Percentiles rank a stretch among this genome's conserved stretches.
Conservation (phyloP, 1,140 invertebrate genomes). For the Latrodectus geometricus region DNA sequence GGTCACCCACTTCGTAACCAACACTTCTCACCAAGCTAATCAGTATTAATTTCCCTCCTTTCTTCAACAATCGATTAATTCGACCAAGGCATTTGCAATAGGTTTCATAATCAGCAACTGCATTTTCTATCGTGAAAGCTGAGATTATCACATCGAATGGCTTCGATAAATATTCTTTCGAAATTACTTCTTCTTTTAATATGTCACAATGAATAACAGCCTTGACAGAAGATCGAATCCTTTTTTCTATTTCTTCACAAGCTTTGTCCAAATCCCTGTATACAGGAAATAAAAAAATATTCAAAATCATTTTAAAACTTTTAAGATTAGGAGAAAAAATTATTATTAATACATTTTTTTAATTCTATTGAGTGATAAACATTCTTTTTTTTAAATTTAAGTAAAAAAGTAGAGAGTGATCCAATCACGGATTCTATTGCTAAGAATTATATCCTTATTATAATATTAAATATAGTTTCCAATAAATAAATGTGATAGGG, state of each 20-base stretch:
- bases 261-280: constrained; percentile 15
- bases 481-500: no score
- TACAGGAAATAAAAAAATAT: no score
- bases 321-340: no score
- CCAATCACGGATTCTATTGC: no score
- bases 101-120: constrained; percentile 6
- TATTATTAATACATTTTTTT: no score
- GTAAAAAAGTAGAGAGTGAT: no score
- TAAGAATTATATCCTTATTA: no score
- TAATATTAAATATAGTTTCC: no score
- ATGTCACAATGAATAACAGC: constrained; percentile 26
- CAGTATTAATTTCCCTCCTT: constrained; percentile 4
- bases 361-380: no score
- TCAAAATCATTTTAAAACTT: no score
- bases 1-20: constrained; percentile 23
- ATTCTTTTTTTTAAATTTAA: no score
- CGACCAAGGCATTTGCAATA: constrained; percentile 26
- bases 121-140: constrained; percentile 10
- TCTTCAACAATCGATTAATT: background rate
- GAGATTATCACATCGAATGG: constrained; percentile 29
- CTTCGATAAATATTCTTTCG: background rate
- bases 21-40: background rate
- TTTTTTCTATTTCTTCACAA: constrained; percentile 11
- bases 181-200: constrained; percentile 11
- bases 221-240: constrained; percentile 38